These are phyloP conservation scores for Pimpla rufipes DNA, from an alignment of 2,888 invertebrate species.

Conservation along the genomic window DNA sequence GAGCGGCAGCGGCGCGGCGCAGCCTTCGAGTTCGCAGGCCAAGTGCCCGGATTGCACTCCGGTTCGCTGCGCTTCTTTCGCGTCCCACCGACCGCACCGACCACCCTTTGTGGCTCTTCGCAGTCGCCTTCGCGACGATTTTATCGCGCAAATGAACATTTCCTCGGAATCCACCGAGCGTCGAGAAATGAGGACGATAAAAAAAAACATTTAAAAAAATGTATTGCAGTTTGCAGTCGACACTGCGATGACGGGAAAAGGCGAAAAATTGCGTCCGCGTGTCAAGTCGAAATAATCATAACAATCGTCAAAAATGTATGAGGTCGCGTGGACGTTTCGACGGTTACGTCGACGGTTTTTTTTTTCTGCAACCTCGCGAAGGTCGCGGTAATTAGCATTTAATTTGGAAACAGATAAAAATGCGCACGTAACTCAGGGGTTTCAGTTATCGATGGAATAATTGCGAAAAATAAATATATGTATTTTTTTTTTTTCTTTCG, in stretches of 20 bases:
- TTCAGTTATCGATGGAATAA: not conserved
- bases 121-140: constrained; percentile 32
- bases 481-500: no score
- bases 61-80: constrained; percentile 61
- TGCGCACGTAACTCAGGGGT: not conserved
- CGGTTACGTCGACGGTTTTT: not conserved
- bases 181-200: no score
- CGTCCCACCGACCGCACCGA: constrained; percentile 5
- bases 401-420: not conserved
- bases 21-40: constrained; percentile 72
- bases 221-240: no score
- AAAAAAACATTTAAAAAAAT: no score
- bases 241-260: no score
- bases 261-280: no score
- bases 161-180: constrained; percentile 11
- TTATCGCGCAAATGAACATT: constrained; percentile 31
- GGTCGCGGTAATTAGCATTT: not conserved
- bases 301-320: no score
- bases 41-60: constrained; percentile 68
- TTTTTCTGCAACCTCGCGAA: not conserved
- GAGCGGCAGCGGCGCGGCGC: constrained; percentile 26
- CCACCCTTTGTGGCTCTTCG: constrained; percentile 27
- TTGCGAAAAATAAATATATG: not conserved
- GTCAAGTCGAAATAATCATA: no score
- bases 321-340: no score